These are phyloP conservation scores for Cheilosia scutellata DNA, from an alignment of 2,888 invertebrate genomes.

Conservation along the genomic window DNA sequence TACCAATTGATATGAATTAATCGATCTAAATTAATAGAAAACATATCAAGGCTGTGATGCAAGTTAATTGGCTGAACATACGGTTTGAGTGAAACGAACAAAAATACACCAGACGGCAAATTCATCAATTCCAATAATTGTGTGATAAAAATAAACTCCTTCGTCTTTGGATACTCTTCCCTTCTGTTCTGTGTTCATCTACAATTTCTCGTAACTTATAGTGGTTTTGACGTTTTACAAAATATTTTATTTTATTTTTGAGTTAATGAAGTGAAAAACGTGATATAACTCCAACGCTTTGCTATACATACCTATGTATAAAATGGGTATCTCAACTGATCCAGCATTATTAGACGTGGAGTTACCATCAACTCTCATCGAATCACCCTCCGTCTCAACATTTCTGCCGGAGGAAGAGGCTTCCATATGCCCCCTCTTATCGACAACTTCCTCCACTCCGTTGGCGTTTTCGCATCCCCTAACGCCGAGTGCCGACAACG, in stretches of 20 bases:
- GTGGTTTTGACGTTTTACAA: background rate
- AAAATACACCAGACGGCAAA: background rate
- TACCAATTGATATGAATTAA: conserved; percentile 42
- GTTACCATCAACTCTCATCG: conserved; percentile 80
- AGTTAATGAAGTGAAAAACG: conserved; percentile 23
- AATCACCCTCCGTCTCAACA: conserved; percentile 83
- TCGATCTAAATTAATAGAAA: conserved; percentile 33
- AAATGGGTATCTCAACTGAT: conserved; percentile 82
- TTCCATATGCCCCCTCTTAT: conserved; percentile 88
- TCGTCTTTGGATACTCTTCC: conserved; percentile 13
- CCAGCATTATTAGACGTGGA: conserved; percentile 82
- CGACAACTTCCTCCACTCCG: conserved; percentile 87
- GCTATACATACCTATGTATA: conserved; percentile 78
- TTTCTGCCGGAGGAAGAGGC: conserved; percentile 86
- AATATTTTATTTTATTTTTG: background rate
- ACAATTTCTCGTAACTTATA: background rate
- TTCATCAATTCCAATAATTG: conserved; percentile 13
- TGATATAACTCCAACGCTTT: background rate
- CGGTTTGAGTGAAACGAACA: conserved; percentile 26
- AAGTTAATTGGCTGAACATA: conserved; percentile 47
- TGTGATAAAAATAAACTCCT: conserved; percentile 57
- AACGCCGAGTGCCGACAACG: conserved; percentile 85
- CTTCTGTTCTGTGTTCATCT: conserved; percentile 8
- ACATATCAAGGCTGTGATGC: conserved; percentile 41
- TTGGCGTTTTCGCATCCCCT: conserved; percentile 87